Base-by-base conservation (phyloP, 2,888 invertebrate genomes). In the Scaptomyza tumidula region DNA sequence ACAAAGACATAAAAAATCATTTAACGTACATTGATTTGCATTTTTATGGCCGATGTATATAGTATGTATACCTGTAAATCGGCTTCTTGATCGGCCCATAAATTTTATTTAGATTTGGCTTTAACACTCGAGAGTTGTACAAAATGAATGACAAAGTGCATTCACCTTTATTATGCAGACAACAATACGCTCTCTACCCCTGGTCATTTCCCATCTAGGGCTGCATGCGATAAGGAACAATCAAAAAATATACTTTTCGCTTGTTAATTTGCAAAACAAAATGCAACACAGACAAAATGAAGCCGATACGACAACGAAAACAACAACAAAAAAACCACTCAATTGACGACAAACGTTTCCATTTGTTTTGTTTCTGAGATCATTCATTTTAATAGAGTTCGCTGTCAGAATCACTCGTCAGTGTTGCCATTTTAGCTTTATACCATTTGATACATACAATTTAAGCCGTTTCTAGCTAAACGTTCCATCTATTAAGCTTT, bases 331-430 rank as follows among this genome's bases (percentile, higher is more conserved):
- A 37, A 73, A 75, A 48, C 1, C 11, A 53, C 69, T 80, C 82
- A 86, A 82, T 86, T 82, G 82, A 50, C 76, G 71, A 74, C 78
- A 81, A 85, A 53, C 69, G 69, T 61, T 78, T 45, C 27, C 76
- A 78, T 71, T 81, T 86, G 73, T 52, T 50, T 52, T 39, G 71
- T 63, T 63, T 70, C 76, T 81, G 82, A 82, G 84, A 83, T 82
- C 84, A 86, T 82, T 86, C 60, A 66, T 83, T 82, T 76, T 78
- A 82, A 82, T 82, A 83, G 80, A 83, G 61, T 60, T 6, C 10
- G 46, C 63, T 72, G 75, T 78, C 81, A 78, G 37, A 58, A 35
- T n/a, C 35, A 35, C n/a, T n/a, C 11, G 4, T 16, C n/a, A 50
- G 50, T 4, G 19, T 1, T 35, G 35, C 19, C 50, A 1, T n/a